These are phyloP conservation scores for Pao palembangensis DNA, from an alignment of 2,113 vertebrate genomes.

Conservation along the genomic window DNA sequence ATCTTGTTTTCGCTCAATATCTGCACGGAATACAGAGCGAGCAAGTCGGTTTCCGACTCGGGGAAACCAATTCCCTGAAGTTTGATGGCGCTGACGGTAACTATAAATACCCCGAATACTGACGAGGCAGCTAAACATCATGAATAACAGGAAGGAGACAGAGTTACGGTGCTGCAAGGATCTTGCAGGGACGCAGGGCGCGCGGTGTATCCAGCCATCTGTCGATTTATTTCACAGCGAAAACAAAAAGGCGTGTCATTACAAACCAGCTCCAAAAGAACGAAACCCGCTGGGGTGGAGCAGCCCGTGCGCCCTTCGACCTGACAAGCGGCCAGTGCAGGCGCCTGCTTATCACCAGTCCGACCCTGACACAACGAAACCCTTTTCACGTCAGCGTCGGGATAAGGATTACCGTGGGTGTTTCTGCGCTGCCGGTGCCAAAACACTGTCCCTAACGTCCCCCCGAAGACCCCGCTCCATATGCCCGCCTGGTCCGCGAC, in stretches of 20 bases:
- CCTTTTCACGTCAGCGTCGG: conserved; percentile 4
- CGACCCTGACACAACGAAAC: conserved; percentile 34
- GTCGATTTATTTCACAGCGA: conserved; percentile 28
- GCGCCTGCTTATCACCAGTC: conserved; percentile 45
- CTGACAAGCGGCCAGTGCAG: conserved; percentile 26
- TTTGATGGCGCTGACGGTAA: too few relatives aligned
- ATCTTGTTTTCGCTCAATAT: too few relatives aligned
- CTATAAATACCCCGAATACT: neutral
- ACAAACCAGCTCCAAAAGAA: conserved; percentile 53
- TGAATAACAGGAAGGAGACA: neutral
- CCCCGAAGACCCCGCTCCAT: conserved; percentile 54
- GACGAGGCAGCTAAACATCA: neutral
- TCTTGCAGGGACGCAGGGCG: conserved; percentile 10
- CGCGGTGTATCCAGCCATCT: conserved; percentile 35
- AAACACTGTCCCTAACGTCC: conserved; percentile 37
- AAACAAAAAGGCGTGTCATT: conserved; percentile 46
- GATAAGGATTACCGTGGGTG: conserved; percentile 18
- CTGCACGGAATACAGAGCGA: too few relatives aligned
- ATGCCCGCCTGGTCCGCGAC: conserved; percentile 48
- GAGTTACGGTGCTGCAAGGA: neutral
- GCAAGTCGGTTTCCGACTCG: too few relatives aligned
- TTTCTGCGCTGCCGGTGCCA: conserved; percentile 45
- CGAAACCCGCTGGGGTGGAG: conserved; percentile 47
- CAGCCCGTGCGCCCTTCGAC: conserved; percentile 45
- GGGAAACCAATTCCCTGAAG: too few relatives aligned